Base-by-base conservation (phyloP, 2,797 vertebrate genomes). In the Tokudaia tokunoshimensis region DNA sequence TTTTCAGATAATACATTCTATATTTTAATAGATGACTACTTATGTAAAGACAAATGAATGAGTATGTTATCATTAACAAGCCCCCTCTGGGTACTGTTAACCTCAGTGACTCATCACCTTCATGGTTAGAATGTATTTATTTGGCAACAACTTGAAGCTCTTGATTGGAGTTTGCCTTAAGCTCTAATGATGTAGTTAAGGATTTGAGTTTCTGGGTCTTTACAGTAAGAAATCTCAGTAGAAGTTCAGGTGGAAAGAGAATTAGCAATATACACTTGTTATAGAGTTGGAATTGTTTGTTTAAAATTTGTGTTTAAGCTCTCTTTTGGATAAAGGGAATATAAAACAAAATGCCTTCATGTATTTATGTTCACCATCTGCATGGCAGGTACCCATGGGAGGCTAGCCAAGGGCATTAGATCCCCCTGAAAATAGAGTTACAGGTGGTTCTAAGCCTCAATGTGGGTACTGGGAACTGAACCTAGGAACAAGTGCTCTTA, bases 101-200 rank as follows among this genome's bases (percentile, higher is more conserved):
- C 47, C 52, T 47, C 52, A 81, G n/a, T 76, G 92, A 91, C 37
- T 76, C n/a, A 94, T n/a, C 70, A 34, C 8, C 57, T 52, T 47
- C 65, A 10, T 84, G 80, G n/a, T 92, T 81, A 89, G 80, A 84
- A 87, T 93, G 55, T n/a, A 92, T 93, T 96, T 74, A 96, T 91
- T 96, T 94, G 59, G 94, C 47, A 93, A 81, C 17, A 61, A 26
- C n/a, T 26, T 93, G 82, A 84, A 90, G 34, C 52, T 92, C 72
- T 72, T 93, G 84, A 70, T 72, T 88, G 57, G 67, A 92, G 93
- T 96, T 93, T 67, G 17, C 76, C 80, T 74, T 88, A 88, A 81
- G 74, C 17, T 59, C 95, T 95, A 94, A 93, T 65, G 12, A 94
- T 82, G 34, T 94, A 79, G 55, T 87, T 87, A 31, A 22, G 24